Percentiles rank a stretch among this genome's conserved stretches.
These are phyloP conservation scores for Lampropteryx suffumata DNA, from an alignment of 2,888 invertebrate species.

Conservation along the genomic window DNA sequence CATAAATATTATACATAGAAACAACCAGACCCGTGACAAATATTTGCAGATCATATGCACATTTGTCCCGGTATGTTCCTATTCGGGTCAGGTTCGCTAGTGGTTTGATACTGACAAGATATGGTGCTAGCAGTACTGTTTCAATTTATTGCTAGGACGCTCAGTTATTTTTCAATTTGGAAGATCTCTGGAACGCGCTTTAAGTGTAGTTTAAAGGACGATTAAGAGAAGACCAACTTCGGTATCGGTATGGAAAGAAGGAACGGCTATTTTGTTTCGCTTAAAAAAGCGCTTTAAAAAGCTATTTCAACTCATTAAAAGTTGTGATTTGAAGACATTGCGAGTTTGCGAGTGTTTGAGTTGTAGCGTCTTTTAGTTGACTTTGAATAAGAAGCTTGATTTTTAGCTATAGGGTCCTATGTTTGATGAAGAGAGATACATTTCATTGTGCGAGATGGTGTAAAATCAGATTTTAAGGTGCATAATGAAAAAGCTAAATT, in stretches of 20 bases:
- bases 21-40: too few species aligned
- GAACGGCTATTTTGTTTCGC: constrained; percentile 29
- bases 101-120: neutral
- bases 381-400: constrained; percentile 1
- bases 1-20: too few species aligned
- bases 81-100: neutral
- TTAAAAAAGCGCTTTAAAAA: constrained; percentile 32
- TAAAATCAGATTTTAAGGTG: too few species aligned
- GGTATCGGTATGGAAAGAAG: constrained; percentile 48
- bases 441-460: too few species aligned
- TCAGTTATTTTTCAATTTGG: constrained; percentile 80
- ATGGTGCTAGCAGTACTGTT: constrained; percentile 23
- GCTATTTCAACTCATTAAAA: constrained; percentile 37
- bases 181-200: constrained; percentile 54
- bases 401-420: too few species aligned
- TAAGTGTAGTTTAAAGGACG: constrained; percentile 60
- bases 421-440: too few species aligned
- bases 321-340: constrained; percentile 27
- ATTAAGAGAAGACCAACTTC: constrained; percentile 60
- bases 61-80: too few species aligned
- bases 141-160: constrained; percentile 67
- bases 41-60: too few species aligned
- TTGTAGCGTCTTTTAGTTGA: constrained; percentile 6
- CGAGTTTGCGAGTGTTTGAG: constrained; percentile 12
- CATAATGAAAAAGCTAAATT: too few species aligned